These are phyloP conservation scores for Cyclura pinguis DNA, from an alignment of 2,797 vertebrate species.

Conservation along the genomic window DNA sequence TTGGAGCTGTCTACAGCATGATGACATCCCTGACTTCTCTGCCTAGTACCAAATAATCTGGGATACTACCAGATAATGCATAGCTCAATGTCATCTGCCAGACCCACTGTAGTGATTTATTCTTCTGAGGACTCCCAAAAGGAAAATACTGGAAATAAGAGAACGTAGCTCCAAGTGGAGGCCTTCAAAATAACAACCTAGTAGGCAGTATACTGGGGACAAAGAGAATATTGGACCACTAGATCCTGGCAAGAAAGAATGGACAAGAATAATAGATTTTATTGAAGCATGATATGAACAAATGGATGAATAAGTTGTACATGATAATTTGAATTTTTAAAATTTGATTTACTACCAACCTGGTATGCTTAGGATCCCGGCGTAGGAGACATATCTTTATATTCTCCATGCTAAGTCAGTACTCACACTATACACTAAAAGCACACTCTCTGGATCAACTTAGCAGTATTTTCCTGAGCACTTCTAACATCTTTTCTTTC, in stretches of 20 bases:
- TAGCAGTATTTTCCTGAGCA: not conserved
- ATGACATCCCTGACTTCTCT: slow-evolving; percentile 36
- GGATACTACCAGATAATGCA: not conserved
- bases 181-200: not conserved
- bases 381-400: not conserved
- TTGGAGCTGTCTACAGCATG: not conserved
- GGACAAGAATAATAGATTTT: not conserved
- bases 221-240: not conserved
- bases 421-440: not conserved
- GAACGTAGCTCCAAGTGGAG: not conserved
- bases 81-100: not conserved
- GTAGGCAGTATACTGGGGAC: not conserved
- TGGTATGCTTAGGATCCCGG: not conserved
- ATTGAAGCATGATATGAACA: too few species aligned
- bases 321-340: not conserved
- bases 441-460: not conserved
- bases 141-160: not conserved
- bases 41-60: not conserved
- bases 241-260: not conserved
- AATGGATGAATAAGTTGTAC: not conserved
- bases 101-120: not conserved
- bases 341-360: not conserved
- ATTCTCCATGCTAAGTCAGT: not conserved
- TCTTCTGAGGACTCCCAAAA: slow-evolving; percentile 1
- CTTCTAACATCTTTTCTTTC: too few species aligned